Percentiles rank a stretch among this genome's conserved stretches.
phyloP scores from a whole-genome alignment of 2,113 vertebrate species.

The Lepus europaeus region DNA sequence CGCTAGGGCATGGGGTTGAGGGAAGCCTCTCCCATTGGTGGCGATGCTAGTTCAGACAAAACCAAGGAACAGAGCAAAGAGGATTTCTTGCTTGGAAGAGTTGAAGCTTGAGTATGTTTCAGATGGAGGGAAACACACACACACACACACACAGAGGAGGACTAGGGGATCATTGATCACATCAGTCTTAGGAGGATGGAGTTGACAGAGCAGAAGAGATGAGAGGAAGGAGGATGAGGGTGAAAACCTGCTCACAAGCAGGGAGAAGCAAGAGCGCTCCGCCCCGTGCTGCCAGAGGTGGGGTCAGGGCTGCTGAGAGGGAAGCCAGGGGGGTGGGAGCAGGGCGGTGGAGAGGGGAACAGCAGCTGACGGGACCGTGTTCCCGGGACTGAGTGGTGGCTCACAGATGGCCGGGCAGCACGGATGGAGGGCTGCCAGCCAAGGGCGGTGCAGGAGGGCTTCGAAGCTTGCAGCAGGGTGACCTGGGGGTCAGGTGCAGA shows the following conservation, averaged over 20 bases:
- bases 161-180: too few species aligned
- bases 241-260: fast-evolving
- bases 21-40: neutral
- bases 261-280: too few species aligned
- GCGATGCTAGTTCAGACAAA: neutral
- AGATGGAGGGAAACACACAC: too few species aligned
- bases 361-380: neutral
- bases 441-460: too few species aligned
- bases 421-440: too few species aligned
- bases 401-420: neutral
- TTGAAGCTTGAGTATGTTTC: neutral
- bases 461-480: fast-evolving
- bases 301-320: neutral
- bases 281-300: fast-evolving
- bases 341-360: neutral
- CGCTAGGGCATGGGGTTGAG: fast-evolving
- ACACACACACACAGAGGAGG: neutral
- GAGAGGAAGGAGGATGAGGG: too few species aligned
- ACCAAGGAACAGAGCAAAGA: neutral
- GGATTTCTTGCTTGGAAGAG: neutral
- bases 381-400: neutral
- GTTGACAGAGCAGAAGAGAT: neutral
- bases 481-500: neutral
- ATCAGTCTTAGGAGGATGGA: neutral
- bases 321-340: fast-evolving